Conservation (phyloP, 2,888 invertebrate genomes). For the Teleogryllus oceanicus region DNA sequence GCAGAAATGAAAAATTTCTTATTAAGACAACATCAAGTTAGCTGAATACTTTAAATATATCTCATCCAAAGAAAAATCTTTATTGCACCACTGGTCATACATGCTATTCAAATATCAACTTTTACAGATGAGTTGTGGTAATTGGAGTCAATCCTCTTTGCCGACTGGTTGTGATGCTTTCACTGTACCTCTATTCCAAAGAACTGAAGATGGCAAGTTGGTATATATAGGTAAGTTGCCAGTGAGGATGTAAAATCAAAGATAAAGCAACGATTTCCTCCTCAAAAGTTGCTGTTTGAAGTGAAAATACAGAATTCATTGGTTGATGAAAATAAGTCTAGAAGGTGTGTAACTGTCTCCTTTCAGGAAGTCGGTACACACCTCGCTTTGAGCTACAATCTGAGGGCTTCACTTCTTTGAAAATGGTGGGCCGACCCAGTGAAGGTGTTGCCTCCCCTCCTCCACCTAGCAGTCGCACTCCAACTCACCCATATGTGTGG, state of each 20-base stretch:
- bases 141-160: conserved; percentile 67
- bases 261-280: too few relatives aligned
- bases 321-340: conserved; percentile 40
- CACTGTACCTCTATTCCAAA: conserved; percentile 74
- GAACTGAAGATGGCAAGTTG: conserved; percentile 69
- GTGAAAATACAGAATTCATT: too few relatives aligned
- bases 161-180: conserved; percentile 72
- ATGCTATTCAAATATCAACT: background rate
- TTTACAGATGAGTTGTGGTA: conserved; percentile 57
- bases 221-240: conserved; percentile 63
- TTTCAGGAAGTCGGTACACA: conserved; percentile 61
- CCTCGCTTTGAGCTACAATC: conserved; percentile 66
- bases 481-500: conserved; percentile 61
- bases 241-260: too few relatives aligned
- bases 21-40: too few relatives aligned
- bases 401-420: conserved; percentile 64
- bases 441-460: conserved; percentile 45
- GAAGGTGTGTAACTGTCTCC: conserved; percentile 37
- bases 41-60: too few relatives aligned
- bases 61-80: too few relatives aligned
- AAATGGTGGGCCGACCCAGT: conserved; percentile 55
- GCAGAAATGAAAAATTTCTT: too few relatives aligned
- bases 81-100: background rate
- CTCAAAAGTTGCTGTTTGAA: too few relatives aligned
- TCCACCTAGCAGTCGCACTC: conserved; percentile 54